Percentiles rank a stretch among this genome's conserved stretches.
These are phyloP conservation scores for Halcyon malimbica DNA, from an alignment of 2,113 vertebrate genomes.

Conservation along the genomic window DNA sequence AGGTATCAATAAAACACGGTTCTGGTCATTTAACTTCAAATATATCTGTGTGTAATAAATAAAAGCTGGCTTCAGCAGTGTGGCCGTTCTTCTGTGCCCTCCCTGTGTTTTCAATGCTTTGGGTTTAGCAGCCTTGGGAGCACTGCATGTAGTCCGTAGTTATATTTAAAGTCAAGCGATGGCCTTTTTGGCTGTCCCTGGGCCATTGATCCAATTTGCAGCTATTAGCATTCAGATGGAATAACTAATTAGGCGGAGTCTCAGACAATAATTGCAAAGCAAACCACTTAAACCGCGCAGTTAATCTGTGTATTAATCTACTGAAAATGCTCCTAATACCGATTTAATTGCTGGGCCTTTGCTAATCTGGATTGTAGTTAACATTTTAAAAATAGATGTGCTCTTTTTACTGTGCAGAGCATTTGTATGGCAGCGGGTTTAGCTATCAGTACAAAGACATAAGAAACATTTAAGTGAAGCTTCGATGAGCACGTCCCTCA, in stretches of 20 bases:
- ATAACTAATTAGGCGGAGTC: conserved; percentile 41
- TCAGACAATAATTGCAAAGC: conserved; percentile 27
- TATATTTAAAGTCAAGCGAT: not conserved
- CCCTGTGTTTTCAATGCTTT: not conserved
- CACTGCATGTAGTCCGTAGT: not conserved
- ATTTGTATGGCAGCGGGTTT: not conserved
- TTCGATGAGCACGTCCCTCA: not conserved
- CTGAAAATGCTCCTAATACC: conserved; percentile 45
- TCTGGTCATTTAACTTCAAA: not conserved
- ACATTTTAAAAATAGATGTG: conserved; percentile 15
- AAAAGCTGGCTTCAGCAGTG: not conserved
- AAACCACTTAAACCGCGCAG: not conserved
- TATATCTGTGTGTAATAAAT: not conserved
- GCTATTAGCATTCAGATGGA: conserved; percentile 62
- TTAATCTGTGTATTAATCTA: conserved; percentile 18
- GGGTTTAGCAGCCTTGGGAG: not conserved
- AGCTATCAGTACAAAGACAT: not conserved
- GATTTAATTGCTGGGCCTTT: conserved; percentile 59
- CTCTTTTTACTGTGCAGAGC: not conserved
- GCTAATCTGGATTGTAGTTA: conserved; percentile 44
- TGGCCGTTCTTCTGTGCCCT: not conserved
- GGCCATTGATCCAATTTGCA: conserved; percentile 63
- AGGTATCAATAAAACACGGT: not conserved
- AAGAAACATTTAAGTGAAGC: not conserved
- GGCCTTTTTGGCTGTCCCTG: conserved; percentile 33